Evolutionary conservation across 2,113 vertebrate genomes (phyloP).

Genomic region (Silurus asotus): DNA sequence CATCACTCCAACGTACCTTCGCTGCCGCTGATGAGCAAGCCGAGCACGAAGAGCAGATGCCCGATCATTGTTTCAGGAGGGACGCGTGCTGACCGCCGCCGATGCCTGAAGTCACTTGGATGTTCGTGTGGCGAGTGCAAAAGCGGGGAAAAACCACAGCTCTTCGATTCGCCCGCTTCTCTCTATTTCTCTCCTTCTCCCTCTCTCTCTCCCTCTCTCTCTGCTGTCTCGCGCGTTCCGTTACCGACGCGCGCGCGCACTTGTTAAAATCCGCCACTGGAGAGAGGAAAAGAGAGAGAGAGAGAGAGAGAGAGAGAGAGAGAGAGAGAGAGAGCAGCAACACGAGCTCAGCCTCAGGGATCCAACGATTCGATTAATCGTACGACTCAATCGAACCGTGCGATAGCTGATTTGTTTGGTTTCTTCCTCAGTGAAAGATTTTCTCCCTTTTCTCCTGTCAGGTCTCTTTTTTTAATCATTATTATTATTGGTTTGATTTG

Average conservation of each 20-base stretch:
- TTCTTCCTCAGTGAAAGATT: neutral
- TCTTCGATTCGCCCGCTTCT: conserved; percentile 28
- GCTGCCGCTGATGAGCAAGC: conserved; percentile 72
- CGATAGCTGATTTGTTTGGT: neutral
- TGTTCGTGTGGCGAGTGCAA: conserved; percentile 23
- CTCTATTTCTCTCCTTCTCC: no score
- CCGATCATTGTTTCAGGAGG: conserved; percentile 66
- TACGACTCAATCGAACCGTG: neutral
- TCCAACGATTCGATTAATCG: neutral
- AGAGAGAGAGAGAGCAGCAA: neutral
- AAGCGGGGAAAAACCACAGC: neutral
- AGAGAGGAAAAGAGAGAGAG: neutral
- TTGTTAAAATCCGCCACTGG: conserved; percentile 42
- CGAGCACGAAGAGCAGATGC: conserved; percentile 68
- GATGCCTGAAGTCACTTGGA: conserved; percentile 52
- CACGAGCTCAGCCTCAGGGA: conserved; percentile 17
- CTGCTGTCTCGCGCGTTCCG: conserved; percentile 38
- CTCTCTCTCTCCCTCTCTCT: neutral
- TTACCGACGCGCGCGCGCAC: conserved; percentile 45
- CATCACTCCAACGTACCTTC: conserved; percentile 66
- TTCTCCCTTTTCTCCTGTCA: neutral
- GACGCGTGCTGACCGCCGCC: conserved; percentile 56
- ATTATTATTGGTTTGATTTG: neutral
- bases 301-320: no score
- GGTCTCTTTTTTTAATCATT: no score